phyloP scores from a whole-genome alignment of 2,797 vertebrate species.

The Sphaeramia orbicularis region DNA sequence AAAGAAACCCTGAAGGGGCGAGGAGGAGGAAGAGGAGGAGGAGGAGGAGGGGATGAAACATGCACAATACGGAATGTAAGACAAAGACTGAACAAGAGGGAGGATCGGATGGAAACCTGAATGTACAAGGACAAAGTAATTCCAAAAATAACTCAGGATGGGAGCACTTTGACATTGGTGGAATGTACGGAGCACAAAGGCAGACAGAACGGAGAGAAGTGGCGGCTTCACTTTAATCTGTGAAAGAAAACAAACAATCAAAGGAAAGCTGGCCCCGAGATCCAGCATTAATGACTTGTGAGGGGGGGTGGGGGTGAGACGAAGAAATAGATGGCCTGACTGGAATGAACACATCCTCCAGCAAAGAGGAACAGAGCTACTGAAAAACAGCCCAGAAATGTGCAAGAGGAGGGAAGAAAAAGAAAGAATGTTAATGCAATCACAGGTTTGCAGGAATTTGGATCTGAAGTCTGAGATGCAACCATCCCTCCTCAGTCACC shows the following conservation, averaged over 20 bases:
- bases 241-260: conserved; percentile 68
- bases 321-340: conserved; percentile 43
- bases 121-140: conserved; percentile 25
- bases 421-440: conserved; percentile 71
- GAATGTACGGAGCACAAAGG: conserved; percentile 59
- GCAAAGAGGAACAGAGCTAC: conserved; percentile 38
- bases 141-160: conserved; percentile 47
- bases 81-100: conserved; percentile 21
- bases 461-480: conserved; percentile 48
- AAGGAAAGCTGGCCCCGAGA: conserved; percentile 51
- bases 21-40: not conserved
- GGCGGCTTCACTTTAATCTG: conserved; percentile 52
- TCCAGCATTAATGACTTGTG: conserved; percentile 60
- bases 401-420: conserved; percentile 14
- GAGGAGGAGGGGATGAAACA: conserved; percentile 8
- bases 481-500: conserved; percentile 20
- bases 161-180: conserved; percentile 55
- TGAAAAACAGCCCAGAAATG: conserved; percentile 49
- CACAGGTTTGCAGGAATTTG: conserved; percentile 61
- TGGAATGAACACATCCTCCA: conserved; percentile 58
- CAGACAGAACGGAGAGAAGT: conserved; percentile 30
- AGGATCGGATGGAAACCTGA: conserved; percentile 29
- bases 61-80: conserved; percentile 49
- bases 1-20: conserved; percentile 87
- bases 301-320: not conserved